Percentiles rank a stretch among this genome's conserved stretches.
Evolutionary conservation across 2,888 invertebrate genomes (phyloP).

Genomic region (Ennomos fuscantarius): DNA sequence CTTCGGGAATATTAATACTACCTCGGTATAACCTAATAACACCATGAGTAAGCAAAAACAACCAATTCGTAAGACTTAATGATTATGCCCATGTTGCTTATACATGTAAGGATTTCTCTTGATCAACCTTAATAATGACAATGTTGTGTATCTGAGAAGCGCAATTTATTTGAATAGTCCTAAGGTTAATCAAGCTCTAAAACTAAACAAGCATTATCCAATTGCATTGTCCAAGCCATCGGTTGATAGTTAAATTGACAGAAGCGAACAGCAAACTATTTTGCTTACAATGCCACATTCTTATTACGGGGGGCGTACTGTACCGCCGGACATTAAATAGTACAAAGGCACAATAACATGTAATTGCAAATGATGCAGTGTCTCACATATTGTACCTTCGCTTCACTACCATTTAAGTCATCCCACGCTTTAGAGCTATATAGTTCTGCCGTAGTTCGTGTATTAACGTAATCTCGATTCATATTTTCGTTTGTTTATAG

Average conservation of each 20-base stretch:
- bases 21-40: conserved; percentile 44
- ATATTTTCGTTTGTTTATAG: conserved; percentile 76
- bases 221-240: conserved; percentile 47
- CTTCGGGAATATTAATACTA: conserved; percentile 43
- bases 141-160: neutral
- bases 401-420: conserved; percentile 75
- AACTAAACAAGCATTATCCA: conserved; percentile 47
- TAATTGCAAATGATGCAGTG: conserved; percentile 84
- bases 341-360: conserved; percentile 82
- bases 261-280: conserved; percentile 70
- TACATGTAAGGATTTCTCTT: conserved; percentile 13
- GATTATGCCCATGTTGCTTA: conserved; percentile 13
- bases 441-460: conserved; percentile 43
- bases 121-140: neutral
- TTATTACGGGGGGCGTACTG: conserved; percentile 57
- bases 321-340: conserved; percentile 70
- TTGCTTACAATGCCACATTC: conserved; percentile 81
- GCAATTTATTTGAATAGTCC: neutral
- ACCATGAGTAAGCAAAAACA: conserved; percentile 41
- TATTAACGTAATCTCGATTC: conserved; percentile 68
- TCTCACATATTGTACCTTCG: conserved; percentile 69
- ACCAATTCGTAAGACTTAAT: conserved; percentile 30
- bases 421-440: conserved; percentile 62
- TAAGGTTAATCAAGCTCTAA: conserved; percentile 38
- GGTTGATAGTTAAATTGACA: conserved; percentile 67